Percentiles rank a stretch among this genome's conserved stretches.
These are phyloP conservation scores for Tetramorium parvispinum DNA, from an alignment of 1,140 invertebrate species.

Conservation along the genomic window DNA sequence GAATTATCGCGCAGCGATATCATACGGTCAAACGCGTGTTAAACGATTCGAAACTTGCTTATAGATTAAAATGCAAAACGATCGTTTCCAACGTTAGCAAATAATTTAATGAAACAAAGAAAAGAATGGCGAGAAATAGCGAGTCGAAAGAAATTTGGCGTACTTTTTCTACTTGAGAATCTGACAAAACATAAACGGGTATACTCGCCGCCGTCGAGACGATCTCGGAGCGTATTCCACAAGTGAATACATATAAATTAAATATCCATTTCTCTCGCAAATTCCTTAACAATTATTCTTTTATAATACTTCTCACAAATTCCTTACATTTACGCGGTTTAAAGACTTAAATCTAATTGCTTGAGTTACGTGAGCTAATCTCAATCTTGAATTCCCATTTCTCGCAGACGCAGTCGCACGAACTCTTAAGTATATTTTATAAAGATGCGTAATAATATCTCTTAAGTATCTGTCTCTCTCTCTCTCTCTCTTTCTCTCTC, in stretches of 20 bases:
- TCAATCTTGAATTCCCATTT: constrained; percentile 66
- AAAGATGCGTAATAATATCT: constrained; percentile 61
- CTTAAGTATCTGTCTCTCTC: constrained; percentile 22
- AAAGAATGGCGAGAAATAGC: neutral
- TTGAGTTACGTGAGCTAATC: constrained; percentile 71
- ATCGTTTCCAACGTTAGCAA: neutral
- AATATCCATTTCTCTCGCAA: constrained; percentile 18
- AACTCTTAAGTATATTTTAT: constrained; percentile 50
- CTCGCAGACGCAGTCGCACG: constrained; percentile 8
- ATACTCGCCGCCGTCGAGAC: constrained; percentile 25
- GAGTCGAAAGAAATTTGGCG: neutral
- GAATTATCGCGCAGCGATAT: constrained; percentile 4
- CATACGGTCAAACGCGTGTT: neutral
- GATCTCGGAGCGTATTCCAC: constrained; percentile 30
- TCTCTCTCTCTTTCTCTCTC: neutral
- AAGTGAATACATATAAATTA: constrained; percentile 38
- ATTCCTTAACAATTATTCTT: constrained; percentile 11
- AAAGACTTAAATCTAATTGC: constrained; percentile 42
- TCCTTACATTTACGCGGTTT: constrained; percentile 21
- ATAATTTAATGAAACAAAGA: constrained; percentile 27
- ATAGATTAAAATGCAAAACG: constrained; percentile 6
- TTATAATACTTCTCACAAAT: constrained; percentile 32
- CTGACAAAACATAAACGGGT: neutral
- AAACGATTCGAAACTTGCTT: neutral
- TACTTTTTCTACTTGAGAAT: constrained; percentile 1